Evolutionary conservation across 30 jellyfish, hydroid and myxozoan species (phyloP).

Genomic region (Chrysaora quinquecirrha): DNA sequence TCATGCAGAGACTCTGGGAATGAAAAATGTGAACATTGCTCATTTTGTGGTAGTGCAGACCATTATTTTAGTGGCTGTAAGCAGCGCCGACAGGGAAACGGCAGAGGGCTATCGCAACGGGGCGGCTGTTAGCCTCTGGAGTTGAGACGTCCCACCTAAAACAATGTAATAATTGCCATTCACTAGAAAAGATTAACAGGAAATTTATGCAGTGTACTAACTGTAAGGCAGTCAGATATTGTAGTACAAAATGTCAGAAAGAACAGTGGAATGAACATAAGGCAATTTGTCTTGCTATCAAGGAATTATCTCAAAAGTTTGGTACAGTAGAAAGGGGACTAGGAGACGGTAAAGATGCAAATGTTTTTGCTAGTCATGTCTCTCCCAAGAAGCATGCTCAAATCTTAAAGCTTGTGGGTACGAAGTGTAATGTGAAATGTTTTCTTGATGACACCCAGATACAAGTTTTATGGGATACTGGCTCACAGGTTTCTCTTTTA

Average conservation of each 20-base stretch:
- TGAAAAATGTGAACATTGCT: no score
- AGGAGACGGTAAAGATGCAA: constrained; percentile 11
- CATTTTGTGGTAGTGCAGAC: no score
- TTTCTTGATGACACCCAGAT: not conserved
- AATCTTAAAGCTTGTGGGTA: constrained; percentile 24
- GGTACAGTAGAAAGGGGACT: not conserved
- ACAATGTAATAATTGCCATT: constrained; percentile 22
- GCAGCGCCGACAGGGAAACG: constrained; percentile 5
- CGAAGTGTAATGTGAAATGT: constrained; percentile 23
- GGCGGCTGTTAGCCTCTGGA: constrained; percentile 8
- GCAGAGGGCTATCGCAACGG: constrained; percentile 13
- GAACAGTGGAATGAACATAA: constrained; percentile 19
- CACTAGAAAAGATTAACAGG: not conserved
- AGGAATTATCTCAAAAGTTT: not conserved
- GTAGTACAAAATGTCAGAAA: constrained; percentile 8
- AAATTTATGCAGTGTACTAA: constrained; percentile 9
- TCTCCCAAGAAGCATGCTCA: constrained; percentile 1
- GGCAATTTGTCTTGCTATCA: not conserved
- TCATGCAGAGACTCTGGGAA: not conserved
- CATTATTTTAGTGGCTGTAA: constrained; percentile 2
- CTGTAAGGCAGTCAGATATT: constrained; percentile 15
- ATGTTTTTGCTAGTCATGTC: constrained; percentile 12
- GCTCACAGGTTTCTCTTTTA: constrained; percentile 34
- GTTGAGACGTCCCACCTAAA: not conserved
- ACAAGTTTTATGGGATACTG: constrained; percentile 21